These are phyloP conservation scores for Amphiprion ocellaris DNA, from an alignment of 2,113 vertebrate genomes.

Conservation along the genomic window DNA sequence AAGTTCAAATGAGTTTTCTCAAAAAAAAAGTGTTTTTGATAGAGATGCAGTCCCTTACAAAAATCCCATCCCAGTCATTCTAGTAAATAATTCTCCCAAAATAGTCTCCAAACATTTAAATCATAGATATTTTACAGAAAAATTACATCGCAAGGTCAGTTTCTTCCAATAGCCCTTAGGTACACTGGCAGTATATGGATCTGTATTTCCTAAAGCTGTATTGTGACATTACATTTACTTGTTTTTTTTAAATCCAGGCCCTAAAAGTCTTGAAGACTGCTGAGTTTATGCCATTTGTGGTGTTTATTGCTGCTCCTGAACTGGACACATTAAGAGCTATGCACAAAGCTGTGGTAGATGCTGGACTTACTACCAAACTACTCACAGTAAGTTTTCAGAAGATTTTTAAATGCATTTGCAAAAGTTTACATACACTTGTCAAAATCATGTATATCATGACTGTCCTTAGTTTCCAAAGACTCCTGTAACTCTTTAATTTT, in stretches of 20 bases:
- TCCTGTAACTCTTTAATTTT: too few species aligned
- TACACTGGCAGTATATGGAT: not conserved
- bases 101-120: too few species aligned
- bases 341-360: slow-evolving; percentile 98
- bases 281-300: slow-evolving; percentile 98
- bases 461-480: too few species aligned
- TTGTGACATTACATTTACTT: not conserved
- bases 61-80: too few species aligned
- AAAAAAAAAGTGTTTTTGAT: too few species aligned
- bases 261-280: slow-evolving; percentile 96
- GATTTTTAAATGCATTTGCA: not conserved
- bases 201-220: not conserved
- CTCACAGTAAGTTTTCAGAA: slow-evolving; percentile 88
- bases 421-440: not conserved
- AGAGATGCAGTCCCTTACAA: too few species aligned
- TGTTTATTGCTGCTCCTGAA: slow-evolving; percentile 97
- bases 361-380: slow-evolving; percentile 97
- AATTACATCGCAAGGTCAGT: too few species aligned
- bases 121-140: too few species aligned
- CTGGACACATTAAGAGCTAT: slow-evolving; percentile 94
- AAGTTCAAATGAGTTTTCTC: too few species aligned
- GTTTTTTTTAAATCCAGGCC: slow-evolving; percentile 83
- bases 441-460: too few species aligned
- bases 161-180: too few species aligned
- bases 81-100: too few species aligned